phyloP scores from a whole-genome alignment of 2,797 vertebrate genomes.

The Neosilurus hyrtlii region DNA sequence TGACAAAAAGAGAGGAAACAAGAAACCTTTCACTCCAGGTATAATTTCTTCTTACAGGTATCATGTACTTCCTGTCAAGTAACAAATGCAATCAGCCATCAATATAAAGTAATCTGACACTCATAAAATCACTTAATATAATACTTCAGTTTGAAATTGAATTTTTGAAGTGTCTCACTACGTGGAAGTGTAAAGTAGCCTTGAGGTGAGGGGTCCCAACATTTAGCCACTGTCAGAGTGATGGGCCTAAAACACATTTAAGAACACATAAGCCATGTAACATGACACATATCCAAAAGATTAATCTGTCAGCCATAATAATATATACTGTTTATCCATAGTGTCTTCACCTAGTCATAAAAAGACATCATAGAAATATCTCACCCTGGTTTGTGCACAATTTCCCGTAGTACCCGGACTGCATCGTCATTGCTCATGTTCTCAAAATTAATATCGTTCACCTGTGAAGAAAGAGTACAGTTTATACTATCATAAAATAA shows the following conservation, averaged over 20 bases:
- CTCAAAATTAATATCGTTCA: constrained; percentile 92
- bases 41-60: neutral
- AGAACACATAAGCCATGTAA: neutral
- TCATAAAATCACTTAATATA: neutral
- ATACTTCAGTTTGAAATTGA: neutral
- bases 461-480: constrained; percentile 63
- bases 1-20: constrained; percentile 51
- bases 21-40: neutral
- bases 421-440: constrained; percentile 95
- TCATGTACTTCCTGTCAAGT: constrained; percentile 15
- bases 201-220: constrained; percentile 91
- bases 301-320: too few species aligned
- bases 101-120: neutral
- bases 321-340: too few species aligned
- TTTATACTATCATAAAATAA: neutral
- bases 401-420: constrained; percentile 86
- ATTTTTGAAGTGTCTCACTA: constrained; percentile 72
- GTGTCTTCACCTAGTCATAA: neutral
- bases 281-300: neutral
- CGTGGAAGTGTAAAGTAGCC: constrained; percentile 90
- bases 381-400: constrained; percentile 91
- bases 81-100: constrained; percentile 17
- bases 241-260: constrained; percentile 76
- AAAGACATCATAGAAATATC: constrained; percentile 37
- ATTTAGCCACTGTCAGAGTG: constrained; percentile 90